Evolutionary conservation across 2,888 invertebrate genomes (phyloP), one percentile per base, ranked within the genome.

Genomic region (Drosophila barbarae): DNA sequence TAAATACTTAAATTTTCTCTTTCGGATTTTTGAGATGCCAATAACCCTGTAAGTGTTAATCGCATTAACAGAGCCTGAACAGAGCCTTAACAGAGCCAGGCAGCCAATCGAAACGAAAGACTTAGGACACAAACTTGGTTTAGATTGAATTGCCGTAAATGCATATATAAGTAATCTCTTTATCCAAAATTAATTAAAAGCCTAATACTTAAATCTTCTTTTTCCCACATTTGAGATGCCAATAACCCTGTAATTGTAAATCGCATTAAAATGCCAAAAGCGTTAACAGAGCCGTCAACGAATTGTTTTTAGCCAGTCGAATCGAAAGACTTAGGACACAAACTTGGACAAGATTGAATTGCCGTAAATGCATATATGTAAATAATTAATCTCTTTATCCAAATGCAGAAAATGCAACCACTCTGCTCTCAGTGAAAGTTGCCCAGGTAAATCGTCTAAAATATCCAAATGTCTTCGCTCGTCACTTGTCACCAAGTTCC

Each of bases 401-500:
- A 35, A 56, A 36, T 52, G 52, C 50, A 61, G 26, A 64, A 30
- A 55, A 34, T 52, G 52, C 49, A 58, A 18, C 36, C 56, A 41
- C 38, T 26, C 55, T 23, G 39, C 30, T 58, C 38, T 39, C 28
- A 57, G 78, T 73, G 85, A 78, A 78, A 78, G 78, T 71, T 69
- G 59, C 10, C 41, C 69, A 74, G 56, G 65, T 18, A 70, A 77
- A 77, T 84, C 77, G 78, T 77, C 81, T 65, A 71, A 68, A 69
- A 71, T 75, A 73, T 76, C 64, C 55, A 83, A 77, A 63, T 41
- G 70, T 67, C 74, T 36, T 44, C 67, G 26, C 61, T 58, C 57
- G 61, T 72, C 65, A 69, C 32, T 42, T 64, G 54, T 61, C 72
- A 34, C 47, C 34, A 23, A 2, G 3, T n/a, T 26, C 15, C 15